Evolutionary conservation across 2,888 invertebrate genomes (phyloP).

Genomic region (Mesorhabditis belari): DNA sequence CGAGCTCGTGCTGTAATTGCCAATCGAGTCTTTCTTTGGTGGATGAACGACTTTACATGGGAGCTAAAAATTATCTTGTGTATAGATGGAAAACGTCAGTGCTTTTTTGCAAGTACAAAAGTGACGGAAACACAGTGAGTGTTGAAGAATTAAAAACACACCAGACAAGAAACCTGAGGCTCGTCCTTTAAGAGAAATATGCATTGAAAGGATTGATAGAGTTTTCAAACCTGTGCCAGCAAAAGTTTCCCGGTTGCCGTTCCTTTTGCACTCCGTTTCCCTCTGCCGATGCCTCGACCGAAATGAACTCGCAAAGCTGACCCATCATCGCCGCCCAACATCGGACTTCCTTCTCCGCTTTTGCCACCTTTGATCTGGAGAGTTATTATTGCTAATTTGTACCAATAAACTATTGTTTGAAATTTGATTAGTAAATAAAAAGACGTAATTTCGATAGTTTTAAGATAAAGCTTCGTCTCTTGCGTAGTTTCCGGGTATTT

Average conservation of each 20-base stretch:
- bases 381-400: too few relatives aligned
- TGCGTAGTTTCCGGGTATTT: too few relatives aligned
- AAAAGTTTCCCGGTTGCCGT: constrained; percentile 23
- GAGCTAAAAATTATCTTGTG: background rate
- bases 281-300: constrained; percentile 24
- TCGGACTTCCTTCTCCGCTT: constrained; percentile 1
- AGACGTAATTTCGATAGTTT: too few relatives aligned
- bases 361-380: constrained; percentile 22
- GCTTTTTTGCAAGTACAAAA: background rate
- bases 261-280: constrained; percentile 3
- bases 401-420: too few relatives aligned
- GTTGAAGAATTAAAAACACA: background rate
- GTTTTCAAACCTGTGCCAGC: constrained; percentile 27
- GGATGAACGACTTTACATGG: background rate
- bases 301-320: constrained; percentile 47
- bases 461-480: too few relatives aligned
- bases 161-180: constrained; percentile 18
- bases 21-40: background rate
- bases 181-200: background rate
- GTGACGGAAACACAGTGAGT: background rate
- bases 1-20: background rate
- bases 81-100: background rate
- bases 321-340: constrained; percentile 29
- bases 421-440: too few relatives aligned
- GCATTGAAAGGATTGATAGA: background rate